Base-by-base conservation (phyloP, 2,888 invertebrate genomes). In the Gymnoscelis rufifasciata region DNA sequence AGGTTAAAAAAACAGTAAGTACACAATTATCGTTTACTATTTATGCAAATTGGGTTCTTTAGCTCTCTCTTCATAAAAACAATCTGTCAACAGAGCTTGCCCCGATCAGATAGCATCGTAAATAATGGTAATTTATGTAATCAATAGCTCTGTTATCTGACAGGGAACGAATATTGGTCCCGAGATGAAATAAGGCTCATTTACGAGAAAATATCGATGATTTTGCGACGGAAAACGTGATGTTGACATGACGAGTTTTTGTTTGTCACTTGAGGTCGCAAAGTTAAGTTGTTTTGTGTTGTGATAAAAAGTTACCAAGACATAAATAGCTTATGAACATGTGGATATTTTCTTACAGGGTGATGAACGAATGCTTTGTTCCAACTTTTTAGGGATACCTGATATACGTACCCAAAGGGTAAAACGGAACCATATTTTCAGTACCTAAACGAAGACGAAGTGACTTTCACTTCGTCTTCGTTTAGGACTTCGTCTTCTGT, bases 71-170 rank as follows among this genome's bases (percentile, higher is more conserved):
- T 12, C 7, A 36, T 36, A 26, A 38, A 29, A 47, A 27, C 13
- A 43, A 33, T 13, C 39, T 15, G 24, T 52, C 50, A 57, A 57
- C 51, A 55, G 49, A 48, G 42, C 43, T 28, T 31, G 38, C 36
- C 38, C 39, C 51, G 51, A 60, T 65, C 58, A 44, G 59, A 59
- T 63, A 58, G 43, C 56, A 35, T 39, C 51, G 47, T 47, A 43
- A 54, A 57, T 59, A 64, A 64, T 67, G 66, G 57, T 59, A 64
- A 67, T 68, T 59, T 48, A 38, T 48, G 56, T 50, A 52, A 61
- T 59, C 56, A 59, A 56, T 47, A 47, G 36, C 46, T 35, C 19
- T 38, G 30, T 30, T 35, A 40, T 35, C 49, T 43, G 31, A 44
- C 44, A 15, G 47, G 43, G 37, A 38, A 39, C 46, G 38, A 46